These are phyloP conservation scores for Ceryle rudis DNA, from an alignment of 2,797 vertebrate species.

Conservation along the genomic window DNA sequence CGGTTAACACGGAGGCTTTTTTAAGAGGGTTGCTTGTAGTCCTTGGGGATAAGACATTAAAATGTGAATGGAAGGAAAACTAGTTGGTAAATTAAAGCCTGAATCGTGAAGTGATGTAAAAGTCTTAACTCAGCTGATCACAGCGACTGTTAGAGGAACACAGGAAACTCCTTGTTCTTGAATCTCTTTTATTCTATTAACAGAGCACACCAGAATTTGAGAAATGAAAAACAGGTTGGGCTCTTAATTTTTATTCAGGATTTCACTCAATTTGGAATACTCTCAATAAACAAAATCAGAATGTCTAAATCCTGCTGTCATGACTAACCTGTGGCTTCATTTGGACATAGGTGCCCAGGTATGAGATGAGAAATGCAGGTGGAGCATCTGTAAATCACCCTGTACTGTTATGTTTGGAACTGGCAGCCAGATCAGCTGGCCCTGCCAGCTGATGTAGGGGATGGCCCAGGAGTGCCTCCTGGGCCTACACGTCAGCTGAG, in stretches of 20 bases:
- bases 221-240: not conserved
- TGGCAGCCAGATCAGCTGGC: too few relatives aligned
- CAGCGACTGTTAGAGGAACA: not conserved
- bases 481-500: not conserved
- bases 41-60: not conserved
- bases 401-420: fast-evolving
- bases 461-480: not conserved
- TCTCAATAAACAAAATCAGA: not conserved
- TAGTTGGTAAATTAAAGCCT: not conserved
- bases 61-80: not conserved
- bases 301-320: not conserved
- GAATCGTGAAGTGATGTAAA: not conserved
- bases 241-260: not conserved
- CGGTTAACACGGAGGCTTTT: not conserved
- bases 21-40: not conserved
- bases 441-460: not conserved
- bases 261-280: not conserved
- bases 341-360: not conserved
- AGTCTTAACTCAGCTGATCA: not conserved
- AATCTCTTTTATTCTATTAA: not conserved
- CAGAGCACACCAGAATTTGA: not conserved
- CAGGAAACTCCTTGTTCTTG: not conserved
- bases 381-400: not conserved
- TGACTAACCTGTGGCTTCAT: not conserved
- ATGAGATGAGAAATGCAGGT: not conserved